A percentile compares a stretch with the other conserved stretches of the same genome.
Conservation (phyloP, 2,113 vertebrate genomes). For the Bos indicus region DNA sequence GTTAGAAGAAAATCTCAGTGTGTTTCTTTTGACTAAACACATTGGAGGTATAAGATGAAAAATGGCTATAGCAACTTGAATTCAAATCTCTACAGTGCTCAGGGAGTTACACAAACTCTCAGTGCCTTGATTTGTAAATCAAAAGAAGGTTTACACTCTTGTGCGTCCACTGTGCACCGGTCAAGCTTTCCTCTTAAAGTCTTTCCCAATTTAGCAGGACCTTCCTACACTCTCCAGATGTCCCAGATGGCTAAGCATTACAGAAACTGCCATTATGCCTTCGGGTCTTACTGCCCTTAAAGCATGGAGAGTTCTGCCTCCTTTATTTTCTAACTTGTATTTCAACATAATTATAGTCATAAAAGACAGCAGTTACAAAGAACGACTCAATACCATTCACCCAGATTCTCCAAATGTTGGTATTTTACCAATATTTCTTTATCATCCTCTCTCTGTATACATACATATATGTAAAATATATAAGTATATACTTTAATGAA, state of each 20-base stretch:
- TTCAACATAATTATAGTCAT: conserved; percentile 9
- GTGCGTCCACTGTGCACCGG: background rate
- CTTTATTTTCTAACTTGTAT: background rate
- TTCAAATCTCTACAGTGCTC: background rate
- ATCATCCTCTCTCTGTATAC: too few species aligned
- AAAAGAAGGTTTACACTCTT: background rate
- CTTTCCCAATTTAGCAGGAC: background rate
- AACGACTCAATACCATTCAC: background rate
- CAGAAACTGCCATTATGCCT: background rate
- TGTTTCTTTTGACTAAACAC: background rate
- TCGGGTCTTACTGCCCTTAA: background rate
- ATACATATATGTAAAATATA: background rate
- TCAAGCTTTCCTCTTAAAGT: background rate
- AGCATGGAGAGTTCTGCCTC: background rate
- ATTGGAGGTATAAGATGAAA: background rate
- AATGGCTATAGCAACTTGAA: background rate
- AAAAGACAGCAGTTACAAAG: background rate
- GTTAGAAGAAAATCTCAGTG: background rate
- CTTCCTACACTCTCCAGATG: background rate
- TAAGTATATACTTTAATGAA: background rate
- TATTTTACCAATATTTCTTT: background rate
- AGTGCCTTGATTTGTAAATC: background rate
- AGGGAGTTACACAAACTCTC: background rate
- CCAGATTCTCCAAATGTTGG: background rate
- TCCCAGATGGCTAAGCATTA: background rate